Evolutionary conservation across 2,797 vertebrate genomes (phyloP).

Genomic region (Gadopsis bispinosus): DNA sequence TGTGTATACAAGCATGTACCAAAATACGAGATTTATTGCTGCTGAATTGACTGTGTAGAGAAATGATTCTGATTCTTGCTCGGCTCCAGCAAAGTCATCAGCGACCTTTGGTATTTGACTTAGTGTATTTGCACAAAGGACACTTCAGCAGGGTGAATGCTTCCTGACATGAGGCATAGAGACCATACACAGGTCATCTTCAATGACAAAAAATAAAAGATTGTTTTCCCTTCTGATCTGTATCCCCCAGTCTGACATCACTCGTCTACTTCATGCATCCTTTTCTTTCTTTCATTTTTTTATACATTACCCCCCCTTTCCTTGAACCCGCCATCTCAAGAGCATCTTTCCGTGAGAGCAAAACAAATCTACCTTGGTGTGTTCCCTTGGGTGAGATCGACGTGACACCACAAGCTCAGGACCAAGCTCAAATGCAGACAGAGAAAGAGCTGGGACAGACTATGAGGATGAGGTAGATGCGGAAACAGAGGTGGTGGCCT

Average conservation of each 20-base stretch:
- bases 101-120: constrained; percentile 2
- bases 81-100: neutral
- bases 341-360: constrained; percentile 40
- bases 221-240: constrained; percentile 20
- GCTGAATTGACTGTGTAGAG: neutral
- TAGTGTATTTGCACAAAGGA: constrained; percentile 1
- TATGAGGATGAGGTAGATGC: constrained; percentile 38
- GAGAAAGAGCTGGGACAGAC: constrained; percentile 26
- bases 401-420: constrained; percentile 26
- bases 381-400: constrained; percentile 47
- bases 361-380: constrained; percentile 50
- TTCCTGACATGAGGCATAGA: constrained; percentile 2
- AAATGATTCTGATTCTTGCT: neutral
- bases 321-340: constrained; percentile 34
- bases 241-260: constrained; percentile 7
- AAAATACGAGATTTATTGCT: neutral
- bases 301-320: neutral
- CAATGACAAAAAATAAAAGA: constrained; percentile 12
- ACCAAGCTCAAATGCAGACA: constrained; percentile 29
- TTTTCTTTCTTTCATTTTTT: neutral
- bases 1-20: neutral
- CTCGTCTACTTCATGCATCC: neutral
- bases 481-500: constrained; percentile 47
- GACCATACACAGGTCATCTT: constrained; percentile 18
- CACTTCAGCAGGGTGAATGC: neutral